A percentile compares a stretch with the other conserved stretches of the same genome.
phyloP scores from a whole-genome alignment of 2,888 invertebrate species.

The Diarsia dahlii region DNA sequence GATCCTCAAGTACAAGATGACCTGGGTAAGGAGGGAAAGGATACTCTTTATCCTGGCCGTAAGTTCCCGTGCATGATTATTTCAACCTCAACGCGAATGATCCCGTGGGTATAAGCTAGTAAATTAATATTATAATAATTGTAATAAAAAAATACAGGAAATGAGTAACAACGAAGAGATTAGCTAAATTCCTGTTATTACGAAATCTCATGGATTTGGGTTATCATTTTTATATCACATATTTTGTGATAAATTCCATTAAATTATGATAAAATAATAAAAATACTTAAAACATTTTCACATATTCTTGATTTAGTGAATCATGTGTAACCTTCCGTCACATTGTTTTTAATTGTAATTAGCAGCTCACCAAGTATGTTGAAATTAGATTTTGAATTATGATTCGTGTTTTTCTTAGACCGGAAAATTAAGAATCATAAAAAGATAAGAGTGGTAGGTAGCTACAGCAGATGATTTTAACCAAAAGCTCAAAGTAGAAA shows the following conservation, averaged over 20 bases:
- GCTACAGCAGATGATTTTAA: neutral
- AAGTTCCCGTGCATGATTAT: neutral
- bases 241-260: slow-evolving; percentile 30
- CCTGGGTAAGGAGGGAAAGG: neutral
- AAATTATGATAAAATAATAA: slow-evolving; percentile 13
- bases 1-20: neutral
- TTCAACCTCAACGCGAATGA: neutral
- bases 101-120: neutral
- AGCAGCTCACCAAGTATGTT: neutral
- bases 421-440: neutral
- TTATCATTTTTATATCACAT: slow-evolving; percentile 21
- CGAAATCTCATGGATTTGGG: slow-evolving; percentile 3
- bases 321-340: neutral
- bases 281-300: slow-evolving; percentile 5
- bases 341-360: neutral
- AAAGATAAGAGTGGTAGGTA: neutral
- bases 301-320: slow-evolving; percentile 11
- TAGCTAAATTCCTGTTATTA: slow-evolving; percentile 27
- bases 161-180: slow-evolving; percentile 17
- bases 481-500: neutral
- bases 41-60: neutral
- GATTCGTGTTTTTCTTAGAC: neutral
- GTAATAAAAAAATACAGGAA: slow-evolving; percentile 36
- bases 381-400: slow-evolving; percentile 8
- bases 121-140: neutral